A percentile compares a stretch with the other conserved stretches of the same genome.
These are phyloP conservation scores for Sebastes fasciatus DNA, from an alignment of 2,113 vertebrate genomes.

Conservation along the genomic window DNA sequence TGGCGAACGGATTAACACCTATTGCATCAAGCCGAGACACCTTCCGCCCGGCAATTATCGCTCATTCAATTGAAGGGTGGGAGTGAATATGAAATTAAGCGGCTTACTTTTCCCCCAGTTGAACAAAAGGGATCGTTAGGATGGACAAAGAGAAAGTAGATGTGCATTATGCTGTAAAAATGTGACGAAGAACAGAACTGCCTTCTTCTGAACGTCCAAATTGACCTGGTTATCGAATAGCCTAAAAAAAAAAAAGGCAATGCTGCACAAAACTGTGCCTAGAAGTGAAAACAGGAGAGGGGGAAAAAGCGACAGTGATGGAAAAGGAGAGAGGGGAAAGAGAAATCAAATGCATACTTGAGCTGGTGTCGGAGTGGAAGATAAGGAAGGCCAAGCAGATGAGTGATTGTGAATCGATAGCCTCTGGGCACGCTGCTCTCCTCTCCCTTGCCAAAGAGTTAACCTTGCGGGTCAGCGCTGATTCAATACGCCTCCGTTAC, in stretches of 20 bases:
- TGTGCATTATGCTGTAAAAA: not conserved
- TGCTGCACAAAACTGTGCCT: not conserved
- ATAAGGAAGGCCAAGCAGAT: constrained; percentile 60
- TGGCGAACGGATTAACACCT: constrained; percentile 64
- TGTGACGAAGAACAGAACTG: not conserved
- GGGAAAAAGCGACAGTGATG: not conserved
- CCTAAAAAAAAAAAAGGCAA: not conserved
- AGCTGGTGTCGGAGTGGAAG: constrained; percentile 40
- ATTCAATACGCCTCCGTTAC: constrained; percentile 60
- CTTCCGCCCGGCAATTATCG: constrained; percentile 53
- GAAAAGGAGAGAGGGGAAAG: not conserved
- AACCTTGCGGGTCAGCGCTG: constrained; percentile 64
- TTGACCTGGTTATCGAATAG: not conserved
- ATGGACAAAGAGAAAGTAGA: not conserved
- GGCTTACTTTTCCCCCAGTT: constrained; percentile 10
- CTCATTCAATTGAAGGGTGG: constrained; percentile 29
- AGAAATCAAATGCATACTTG: constrained; percentile 49
- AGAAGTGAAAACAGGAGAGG: not conserved
- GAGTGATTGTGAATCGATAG: constrained; percentile 71
- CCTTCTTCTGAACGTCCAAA: constrained; percentile 2
- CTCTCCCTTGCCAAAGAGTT: constrained; percentile 61
- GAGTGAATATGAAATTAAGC: constrained; percentile 29
- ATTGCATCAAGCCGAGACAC: constrained; percentile 58
- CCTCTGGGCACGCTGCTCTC: constrained; percentile 39
- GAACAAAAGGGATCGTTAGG: constrained; percentile 30